Evolutionary conservation across 2,113 vertebrate genomes (phyloP), one percentile per base, ranked within the genome.

Genomic region (Gulo gulo): DNA sequence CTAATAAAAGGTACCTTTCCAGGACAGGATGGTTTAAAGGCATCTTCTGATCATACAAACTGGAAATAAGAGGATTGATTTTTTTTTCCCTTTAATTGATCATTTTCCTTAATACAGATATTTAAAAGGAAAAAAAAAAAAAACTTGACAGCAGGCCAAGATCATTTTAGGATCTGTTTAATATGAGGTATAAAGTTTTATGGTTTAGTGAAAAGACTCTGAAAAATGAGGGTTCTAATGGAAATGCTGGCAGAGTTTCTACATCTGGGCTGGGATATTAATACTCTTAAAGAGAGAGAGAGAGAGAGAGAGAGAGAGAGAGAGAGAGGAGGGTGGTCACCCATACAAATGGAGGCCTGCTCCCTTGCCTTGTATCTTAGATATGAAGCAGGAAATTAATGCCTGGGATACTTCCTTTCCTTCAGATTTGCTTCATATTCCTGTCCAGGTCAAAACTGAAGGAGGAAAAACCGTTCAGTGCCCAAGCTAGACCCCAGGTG

Each of bases 161-260:
- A 86, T 95, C 84, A 80, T 96, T 98, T 96, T 94, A 96, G 96
- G 73, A 98, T 94, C 87, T 96, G 93, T 98, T 96, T 98, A 91
- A 98, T 1, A 23, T 39, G 74, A 86, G 63, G 97, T 98, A 55
- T 98, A 96, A 98, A 98, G 78, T 85, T 97, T 98, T 63, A 84
- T 57, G 95, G 90, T 29, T 94, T 92, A 97, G 86, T 74, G 97
- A 96, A 67, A 96, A 91, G 76, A 76, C 20, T 16, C 89, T 63
- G 59, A 97, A 95, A 95, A 50, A 57, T 84, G 74, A 85, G 81
- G 57, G 96, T 97, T 90, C 74, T 97, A 97, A 97, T 94, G 91
- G 85, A 97, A 98, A 97, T 92, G 74, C 69, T 80, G 85, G 94
- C 88, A 96, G 65, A 85, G 39, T 86, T 85, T 98, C 80, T 52